Base-by-base conservation (phyloP, 2,888 invertebrate genomes). In the Tetranychus truncatus region DNA sequence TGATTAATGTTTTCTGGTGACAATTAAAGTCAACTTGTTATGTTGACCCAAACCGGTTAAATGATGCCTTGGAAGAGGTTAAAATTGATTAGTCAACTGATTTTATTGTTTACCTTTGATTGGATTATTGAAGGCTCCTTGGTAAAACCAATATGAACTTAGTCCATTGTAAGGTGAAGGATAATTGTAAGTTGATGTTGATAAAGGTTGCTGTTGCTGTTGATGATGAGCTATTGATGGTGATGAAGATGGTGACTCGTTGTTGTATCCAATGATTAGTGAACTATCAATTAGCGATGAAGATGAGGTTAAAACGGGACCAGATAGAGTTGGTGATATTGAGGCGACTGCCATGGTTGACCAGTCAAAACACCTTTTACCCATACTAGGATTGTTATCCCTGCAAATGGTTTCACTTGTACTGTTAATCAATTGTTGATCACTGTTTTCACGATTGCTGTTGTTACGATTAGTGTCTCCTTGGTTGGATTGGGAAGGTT, bases 101-200 rank as follows among this genome's bases (percentile, higher is more conserved):
- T 55, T 55, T 55, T 1, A 55, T 15, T 55, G 55, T 55, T 55
- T 55, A 55, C 55, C 55, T 55, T 55, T 55, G 15, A 55, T 55
- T 55, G 55, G 55, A 55, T 15, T 55, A 69, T 69, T 69, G 21
- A 69, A 69, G 11, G 69, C 69, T 69, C 69, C 69, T 24, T 69
- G 69, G 24, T 69, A 69, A 69, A 69, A 21, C 69, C 69, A 69
- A 69, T 69, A 69, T 69, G 69, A 69, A 24, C 69, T 69, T 11
- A 69, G 24, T 69, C 69, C 69, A 69, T 69, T 69, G 69, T 69
- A 69, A 21, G 69, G 24, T 69, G 69, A 69, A 7, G 69, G 20
- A 69, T 69, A 69, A 21, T 69, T 69, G 18, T 18, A 11, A 20
- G 20, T 20, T 24, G n/a, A 8, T 69, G n/a, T 11, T 20, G n/a